Percentiles rank a stretch among this genome's conserved stretches.
Conservation (phyloP, 2,888 invertebrate genomes). For the Clitarchus hookeri region DNA sequence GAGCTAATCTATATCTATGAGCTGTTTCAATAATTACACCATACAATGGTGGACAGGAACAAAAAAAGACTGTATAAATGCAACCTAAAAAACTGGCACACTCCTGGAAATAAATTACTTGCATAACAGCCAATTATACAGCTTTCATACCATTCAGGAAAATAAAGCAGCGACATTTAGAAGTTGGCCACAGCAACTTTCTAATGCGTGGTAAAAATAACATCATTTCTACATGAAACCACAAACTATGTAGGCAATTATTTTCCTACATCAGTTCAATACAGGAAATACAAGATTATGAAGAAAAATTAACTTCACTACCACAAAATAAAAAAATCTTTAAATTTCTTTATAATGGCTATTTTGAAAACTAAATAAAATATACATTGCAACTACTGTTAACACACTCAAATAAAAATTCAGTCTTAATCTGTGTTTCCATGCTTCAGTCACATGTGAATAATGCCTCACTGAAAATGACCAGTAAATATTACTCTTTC, state of each 20-base stretch:
- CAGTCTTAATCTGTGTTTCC: background rate
- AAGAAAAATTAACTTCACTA: background rate
- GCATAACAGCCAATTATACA: background rate
- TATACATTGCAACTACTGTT: background rate
- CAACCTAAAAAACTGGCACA: background rate
- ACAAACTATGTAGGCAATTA: background rate
- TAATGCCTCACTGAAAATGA: background rate
- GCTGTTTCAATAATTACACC: background rate
- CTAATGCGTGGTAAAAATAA: background rate
- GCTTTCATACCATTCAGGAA: background rate
- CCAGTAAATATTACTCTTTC: background rate
- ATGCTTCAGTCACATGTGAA: background rate
- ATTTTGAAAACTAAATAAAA: background rate
- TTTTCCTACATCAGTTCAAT: background rate
- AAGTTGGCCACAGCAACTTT: background rate
- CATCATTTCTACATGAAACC: background rate
- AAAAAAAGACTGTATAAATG: slow-evolving; percentile 2
- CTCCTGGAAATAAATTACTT: slow-evolving; percentile 3
- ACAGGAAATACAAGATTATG: background rate
- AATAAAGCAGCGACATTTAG: background rate
- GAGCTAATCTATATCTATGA: background rate
- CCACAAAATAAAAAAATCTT: background rate
- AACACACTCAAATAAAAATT: background rate
- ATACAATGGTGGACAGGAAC: slow-evolving; percentile 14
- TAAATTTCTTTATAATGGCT: too few relatives aligned